These are phyloP conservation scores for Malurus splendens DNA, from an alignment of 2,797 vertebrate genomes.

Conservation along the genomic window DNA sequence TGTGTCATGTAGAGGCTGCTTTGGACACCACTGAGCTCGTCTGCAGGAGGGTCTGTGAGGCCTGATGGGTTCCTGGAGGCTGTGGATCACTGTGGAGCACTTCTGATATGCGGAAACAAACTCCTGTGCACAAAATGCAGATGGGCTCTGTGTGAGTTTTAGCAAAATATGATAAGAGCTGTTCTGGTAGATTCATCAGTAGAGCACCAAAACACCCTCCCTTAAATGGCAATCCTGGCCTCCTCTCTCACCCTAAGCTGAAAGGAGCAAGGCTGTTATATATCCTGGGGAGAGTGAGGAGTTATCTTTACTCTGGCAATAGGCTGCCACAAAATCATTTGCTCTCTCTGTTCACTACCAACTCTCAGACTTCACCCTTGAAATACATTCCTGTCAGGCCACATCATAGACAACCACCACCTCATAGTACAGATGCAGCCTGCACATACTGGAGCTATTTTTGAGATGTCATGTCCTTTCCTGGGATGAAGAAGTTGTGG, in stretches of 20 bases:
- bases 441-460: neutral
- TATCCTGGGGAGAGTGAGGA: neutral
- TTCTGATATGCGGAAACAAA: neutral
- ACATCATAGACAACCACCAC: neutral
- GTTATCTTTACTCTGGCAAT: neutral
- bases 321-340: neutral
- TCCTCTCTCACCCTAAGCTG: neutral
- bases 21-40: neutral
- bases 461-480: neutral
- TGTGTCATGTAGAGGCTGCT: fast-evolving
- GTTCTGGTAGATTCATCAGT: neutral
- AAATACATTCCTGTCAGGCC: neutral
- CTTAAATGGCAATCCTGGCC: neutral
- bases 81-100: neutral
- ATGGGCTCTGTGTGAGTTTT: neutral
- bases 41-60: neutral
- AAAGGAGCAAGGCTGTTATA: neutral
- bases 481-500: fast-evolving
- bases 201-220: neutral
- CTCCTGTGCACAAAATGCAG: neutral
- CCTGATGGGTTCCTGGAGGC: neutral
- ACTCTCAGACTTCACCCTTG: neutral
- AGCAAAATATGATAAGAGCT: neutral
- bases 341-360: neutral
- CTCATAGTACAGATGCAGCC: neutral